Base-by-base conservation (phyloP, 2,888 invertebrate genomes). In the Allophyes oxyacanthae region DNA sequence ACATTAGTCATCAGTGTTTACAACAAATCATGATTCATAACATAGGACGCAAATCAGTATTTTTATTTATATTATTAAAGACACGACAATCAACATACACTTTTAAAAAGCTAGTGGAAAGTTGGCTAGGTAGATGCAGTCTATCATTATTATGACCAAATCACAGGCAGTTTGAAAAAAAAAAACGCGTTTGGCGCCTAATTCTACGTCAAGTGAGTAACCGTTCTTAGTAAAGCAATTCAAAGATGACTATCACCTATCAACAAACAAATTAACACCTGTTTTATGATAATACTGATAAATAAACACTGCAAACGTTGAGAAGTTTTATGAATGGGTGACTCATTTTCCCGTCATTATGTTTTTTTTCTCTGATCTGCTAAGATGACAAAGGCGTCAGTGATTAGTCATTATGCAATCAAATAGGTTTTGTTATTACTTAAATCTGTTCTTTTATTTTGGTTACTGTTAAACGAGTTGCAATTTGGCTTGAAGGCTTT, bases 281-380 rank as follows among this genome's bases (percentile, higher is more conserved):
- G 65, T 38, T 32, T 41, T 52, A 55, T 59, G 58, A 60, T 67
- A 73, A 69, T 11, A 40, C 20, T 20, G 20, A 30, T 9, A 41
- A 28, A 28, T 8, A 28, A 8, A 3, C 25, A 28, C 14, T 28
- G 9, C 7, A 64, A 48, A 64, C 49, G 60, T 41, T 79, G 71
- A 78, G 68, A 62, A 75, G 48, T 45, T 62, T 72, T 66, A 76
- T 84, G 81, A 82, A 82, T 85, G 81, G 60, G 80, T 85, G 82
- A 60, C 72, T 86, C 85, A 84, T 70, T 78, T 85, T 84, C 83
- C 77, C 77, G 76, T 76, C 69, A 80, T 76, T 74, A 56, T 52
- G 49, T 46, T 58, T 50, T 74, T 68, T 60, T 58, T 65, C 40
- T 62, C 15, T 44, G 10, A 57, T 43, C 36, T 51, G 32, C 11